phyloP scores from a whole-genome alignment of 2,888 invertebrate genomes.

The Epinotia demarniana region DNA sequence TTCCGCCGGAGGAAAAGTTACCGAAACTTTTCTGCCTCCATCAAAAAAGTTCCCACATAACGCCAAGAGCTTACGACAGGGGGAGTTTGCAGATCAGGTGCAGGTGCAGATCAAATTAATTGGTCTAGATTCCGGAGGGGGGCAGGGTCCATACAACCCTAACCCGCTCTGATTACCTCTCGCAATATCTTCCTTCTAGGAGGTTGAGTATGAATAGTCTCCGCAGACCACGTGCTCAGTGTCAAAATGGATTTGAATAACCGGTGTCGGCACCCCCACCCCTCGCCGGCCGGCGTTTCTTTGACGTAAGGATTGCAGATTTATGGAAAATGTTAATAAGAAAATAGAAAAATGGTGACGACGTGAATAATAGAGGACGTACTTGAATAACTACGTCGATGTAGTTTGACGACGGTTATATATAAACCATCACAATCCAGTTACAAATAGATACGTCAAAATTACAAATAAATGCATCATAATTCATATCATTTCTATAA shows the following conservation, averaged over 20 bases:
- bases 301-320: conserved; percentile 42
- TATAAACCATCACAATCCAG: neutral
- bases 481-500: neutral
- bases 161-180: conserved; percentile 9
- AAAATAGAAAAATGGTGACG: neutral
- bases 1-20: conserved; percentile 29
- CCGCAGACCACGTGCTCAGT: conserved; percentile 60
- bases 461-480: neutral
- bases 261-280: conserved; percentile 56
- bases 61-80: conserved; percentile 37
- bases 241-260: conserved; percentile 54
- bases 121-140: conserved; percentile 22
- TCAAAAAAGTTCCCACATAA: conserved; percentile 47
- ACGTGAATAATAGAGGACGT: neutral
- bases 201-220: conserved; percentile 23
- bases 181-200: conserved; percentile 9
- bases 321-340: neutral
- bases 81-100: conserved; percentile 22
- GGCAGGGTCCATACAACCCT: conserved; percentile 17
- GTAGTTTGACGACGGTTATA: neutral
- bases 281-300: conserved; percentile 56
- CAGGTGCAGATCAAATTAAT: conserved; percentile 37
- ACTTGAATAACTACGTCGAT: neutral
- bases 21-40: conserved; percentile 36
- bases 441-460: neutral